Percentiles rank a stretch among this genome's conserved stretches.
Evolutionary conservation across 2,797 vertebrate genomes (phyloP).

Genomic region (Enteromius trimaculatus): DNA sequence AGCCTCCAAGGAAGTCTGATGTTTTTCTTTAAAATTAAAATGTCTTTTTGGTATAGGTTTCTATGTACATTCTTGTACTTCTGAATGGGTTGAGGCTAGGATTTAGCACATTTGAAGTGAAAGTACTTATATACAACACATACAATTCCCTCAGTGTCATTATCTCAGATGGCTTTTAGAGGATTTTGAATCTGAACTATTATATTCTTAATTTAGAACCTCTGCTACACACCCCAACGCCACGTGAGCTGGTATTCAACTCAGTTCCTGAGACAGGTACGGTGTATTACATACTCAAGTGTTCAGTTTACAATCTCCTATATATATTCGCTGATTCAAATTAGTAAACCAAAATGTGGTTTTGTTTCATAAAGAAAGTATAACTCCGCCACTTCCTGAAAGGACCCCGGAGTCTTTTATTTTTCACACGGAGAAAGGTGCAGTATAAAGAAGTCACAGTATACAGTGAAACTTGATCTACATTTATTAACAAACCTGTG

Average conservation of each 20-base stretch:
- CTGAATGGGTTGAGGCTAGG: too few relatives aligned
- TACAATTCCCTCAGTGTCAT: too few relatives aligned
- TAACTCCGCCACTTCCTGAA: conserved; percentile 77
- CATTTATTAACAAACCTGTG: not conserved
- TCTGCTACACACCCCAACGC: not conserved
- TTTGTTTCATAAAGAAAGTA: not conserved
- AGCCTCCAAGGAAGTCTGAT: too few relatives aligned
- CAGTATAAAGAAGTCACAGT: not conserved
- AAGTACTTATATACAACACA: too few relatives aligned
- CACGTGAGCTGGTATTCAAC: not conserved
- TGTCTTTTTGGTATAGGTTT: too few relatives aligned
- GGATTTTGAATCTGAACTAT: too few relatives aligned
- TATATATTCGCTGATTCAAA: not conserved
- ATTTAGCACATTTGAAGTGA: too few relatives aligned
- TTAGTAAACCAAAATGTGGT: not conserved
- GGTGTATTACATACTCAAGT: not conserved
- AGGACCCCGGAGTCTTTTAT: conserved; percentile 82
- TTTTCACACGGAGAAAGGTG: conserved; percentile 75
- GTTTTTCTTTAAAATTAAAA: too few relatives aligned
- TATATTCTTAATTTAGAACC: not conserved
- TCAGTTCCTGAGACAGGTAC: conserved; percentile 2
- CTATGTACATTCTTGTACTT: too few relatives aligned
- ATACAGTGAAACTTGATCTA: not conserved
- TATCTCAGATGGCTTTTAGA: too few relatives aligned
- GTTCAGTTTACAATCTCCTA: not conserved